These are phyloP conservation scores for Carlito syrichta DNA, from an alignment of 2,113 vertebrate species.

Conservation along the genomic window DNA sequence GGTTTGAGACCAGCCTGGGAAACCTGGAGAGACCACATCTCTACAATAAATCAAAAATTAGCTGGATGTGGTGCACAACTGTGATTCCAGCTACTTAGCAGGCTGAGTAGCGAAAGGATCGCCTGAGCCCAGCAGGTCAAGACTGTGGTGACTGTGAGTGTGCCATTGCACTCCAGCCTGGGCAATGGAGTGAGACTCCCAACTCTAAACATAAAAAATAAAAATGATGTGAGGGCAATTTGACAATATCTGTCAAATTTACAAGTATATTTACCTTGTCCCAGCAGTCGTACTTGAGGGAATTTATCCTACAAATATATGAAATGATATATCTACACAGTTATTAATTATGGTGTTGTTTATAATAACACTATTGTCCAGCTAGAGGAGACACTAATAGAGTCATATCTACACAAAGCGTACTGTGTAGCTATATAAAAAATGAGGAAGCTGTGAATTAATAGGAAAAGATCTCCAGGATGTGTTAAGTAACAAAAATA, in stretches of 20 bases:
- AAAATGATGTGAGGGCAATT: no score
- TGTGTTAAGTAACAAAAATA: conserved; percentile 15
- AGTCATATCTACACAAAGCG: background rate
- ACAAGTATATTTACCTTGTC: background rate
- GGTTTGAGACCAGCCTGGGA: no score
- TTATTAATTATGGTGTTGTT: background rate
- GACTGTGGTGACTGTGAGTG: no score
- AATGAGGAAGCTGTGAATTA: background rate
- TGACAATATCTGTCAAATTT: background rate
- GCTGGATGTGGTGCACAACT: no score
- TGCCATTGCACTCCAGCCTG: no score
- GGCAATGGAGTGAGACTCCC: no score
- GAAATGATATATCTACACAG: background rate
- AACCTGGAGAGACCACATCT: no score
- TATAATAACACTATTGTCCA: background rate
- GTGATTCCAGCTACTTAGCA: no score
- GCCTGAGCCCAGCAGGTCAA: no score
- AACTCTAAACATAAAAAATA: no score
- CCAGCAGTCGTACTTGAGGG: background rate
- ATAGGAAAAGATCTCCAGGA: background rate
- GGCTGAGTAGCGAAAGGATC: no score
- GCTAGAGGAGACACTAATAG: background rate
- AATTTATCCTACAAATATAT: background rate
- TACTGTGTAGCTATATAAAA: background rate
- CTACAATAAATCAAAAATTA: no score